Base-by-base conservation (phyloP, 2,797 vertebrate species). In the Sebastes matsubarae region DNA sequence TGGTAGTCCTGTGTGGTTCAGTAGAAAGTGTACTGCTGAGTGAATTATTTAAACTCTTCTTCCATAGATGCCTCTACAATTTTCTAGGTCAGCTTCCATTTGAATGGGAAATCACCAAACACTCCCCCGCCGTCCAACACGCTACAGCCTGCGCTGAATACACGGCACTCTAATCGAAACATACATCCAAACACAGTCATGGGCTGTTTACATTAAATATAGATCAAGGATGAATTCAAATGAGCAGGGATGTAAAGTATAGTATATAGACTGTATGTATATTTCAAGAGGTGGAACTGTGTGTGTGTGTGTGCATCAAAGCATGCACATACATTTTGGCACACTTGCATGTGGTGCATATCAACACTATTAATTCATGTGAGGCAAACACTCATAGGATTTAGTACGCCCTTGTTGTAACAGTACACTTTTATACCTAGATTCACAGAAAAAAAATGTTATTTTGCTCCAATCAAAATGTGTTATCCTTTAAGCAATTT, bases 21-120 rank as follows among this genome's bases (percentile, higher is more conserved):
- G 90, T 68, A 80, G 90, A 91, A 90, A 90, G 88, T 85, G 92
- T 86, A 90, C 93, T 86, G 86, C 90, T 76, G 81, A 79, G 81
- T 96, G 87, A 95, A 96, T 96, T 93, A 96, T 95, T 96, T 87
- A 96, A 94, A 90, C 84, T 87, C 84, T 71, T 89, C 85, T 92
- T 85, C 88, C 92, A 91, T 86, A 87, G 89, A 94, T 90, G 90
- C 85, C 69, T 82, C 91, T 88, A 46, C 73, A 75, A 87, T 92
- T 95, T 95, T 96, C 94, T 95, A 94, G 95, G 95, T 96, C 95
- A 95, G 89, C 89, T 78, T 91, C 79, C 79, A 81, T 87, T 92
- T 90, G 79, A 89, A 93, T 82, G 63, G 87, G 89, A 90, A 89
- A 89, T 77, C 79, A 85, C 81, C 50, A 75, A 83, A 77, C 20